Base-by-base conservation (phyloP, 2,888 invertebrate species). In the Eremobia ochroleuca region DNA sequence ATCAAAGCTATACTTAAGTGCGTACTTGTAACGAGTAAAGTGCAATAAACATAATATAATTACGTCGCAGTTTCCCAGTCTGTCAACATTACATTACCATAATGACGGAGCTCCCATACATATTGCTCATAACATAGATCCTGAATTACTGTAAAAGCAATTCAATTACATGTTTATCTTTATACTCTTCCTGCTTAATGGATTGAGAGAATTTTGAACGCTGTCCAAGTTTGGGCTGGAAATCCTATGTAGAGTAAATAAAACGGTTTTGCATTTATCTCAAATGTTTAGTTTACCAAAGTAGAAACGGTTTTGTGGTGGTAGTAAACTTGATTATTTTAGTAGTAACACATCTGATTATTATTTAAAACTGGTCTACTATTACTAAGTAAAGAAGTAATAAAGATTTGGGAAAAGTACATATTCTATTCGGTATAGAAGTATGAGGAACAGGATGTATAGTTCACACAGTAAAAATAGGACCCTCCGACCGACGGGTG, bases 31-130 rank as follows among this genome's bases (percentile, higher is more conserved):
- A 70, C 31, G 59, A 21, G 28, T 55, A 62, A 72, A 76, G 59
- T 73, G 69, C 77, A 84, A 81, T 84, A 84, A 87, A 82, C 66
- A 76, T 79, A 49, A 76, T 79, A 49, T 75, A 80, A 85, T 87
- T 77, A 82, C 40, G 62, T 64, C 62, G 49, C 64, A 52, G 64
- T 77, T 70, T 28, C 59, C n/a, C 62, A 46, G 62, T 69, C 43
- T 80, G 75, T 85, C 80, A 77, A 82, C 77, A 82, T 77, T 69
- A 71, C 73, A 85, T 85, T 86, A 85, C 55, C 73, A 80, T 85
- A 87, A 80, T 72, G 61, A 69, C 49, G 52, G 21, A 66, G 49
- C 58, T 74, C 8, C 31, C 55, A 49, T 76, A 73, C 72, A 46
- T 67, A 70, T 25, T 71, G 77, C 59, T 76, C 64, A 68, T 72